Percentiles rank a stretch among this genome's conserved stretches.
Conservation (phyloP, 2,888 invertebrate species). For the Dicycla oo region DNA sequence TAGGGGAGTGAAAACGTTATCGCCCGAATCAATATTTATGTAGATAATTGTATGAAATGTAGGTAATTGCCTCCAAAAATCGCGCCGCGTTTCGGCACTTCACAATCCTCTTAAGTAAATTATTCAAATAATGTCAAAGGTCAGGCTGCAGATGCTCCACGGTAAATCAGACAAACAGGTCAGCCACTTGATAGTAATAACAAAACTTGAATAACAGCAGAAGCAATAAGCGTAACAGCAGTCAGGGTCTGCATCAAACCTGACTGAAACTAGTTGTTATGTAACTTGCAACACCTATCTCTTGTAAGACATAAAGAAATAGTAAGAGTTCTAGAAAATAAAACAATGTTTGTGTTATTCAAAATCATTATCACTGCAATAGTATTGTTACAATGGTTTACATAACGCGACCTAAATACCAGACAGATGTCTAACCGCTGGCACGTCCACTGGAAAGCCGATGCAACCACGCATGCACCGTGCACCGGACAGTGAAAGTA, state of each 20-base stretch:
- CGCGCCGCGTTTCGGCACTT: no score
- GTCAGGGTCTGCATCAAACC: neutral
- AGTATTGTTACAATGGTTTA: constrained; percentile 37
- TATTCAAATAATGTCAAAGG: neutral
- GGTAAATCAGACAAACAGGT: no score
- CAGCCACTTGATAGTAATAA: neutral
- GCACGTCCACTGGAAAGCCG: constrained; percentile 43
- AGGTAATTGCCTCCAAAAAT: no score
- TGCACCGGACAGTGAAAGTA: constrained; percentile 58
- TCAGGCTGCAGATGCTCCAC: neutral
- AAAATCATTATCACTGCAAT: constrained; percentile 21
- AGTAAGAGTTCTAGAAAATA: neutral
- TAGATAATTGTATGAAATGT: no score
- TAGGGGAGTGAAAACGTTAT: no score
- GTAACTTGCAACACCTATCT: neutral
- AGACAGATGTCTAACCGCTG: constrained; percentile 29
- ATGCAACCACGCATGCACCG: constrained; percentile 48
- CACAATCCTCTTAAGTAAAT: no score
- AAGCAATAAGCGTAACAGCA: neutral
- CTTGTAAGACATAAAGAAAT: neutral
- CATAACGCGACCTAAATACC: constrained; percentile 59
- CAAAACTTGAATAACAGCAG: neutral
- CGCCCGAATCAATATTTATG: no score
- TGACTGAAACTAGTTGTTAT: neutral
- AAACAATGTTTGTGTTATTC: neutral